Base-by-base conservation (phyloP, 1,140 invertebrate species). In the Sinella curviseta region DNA sequence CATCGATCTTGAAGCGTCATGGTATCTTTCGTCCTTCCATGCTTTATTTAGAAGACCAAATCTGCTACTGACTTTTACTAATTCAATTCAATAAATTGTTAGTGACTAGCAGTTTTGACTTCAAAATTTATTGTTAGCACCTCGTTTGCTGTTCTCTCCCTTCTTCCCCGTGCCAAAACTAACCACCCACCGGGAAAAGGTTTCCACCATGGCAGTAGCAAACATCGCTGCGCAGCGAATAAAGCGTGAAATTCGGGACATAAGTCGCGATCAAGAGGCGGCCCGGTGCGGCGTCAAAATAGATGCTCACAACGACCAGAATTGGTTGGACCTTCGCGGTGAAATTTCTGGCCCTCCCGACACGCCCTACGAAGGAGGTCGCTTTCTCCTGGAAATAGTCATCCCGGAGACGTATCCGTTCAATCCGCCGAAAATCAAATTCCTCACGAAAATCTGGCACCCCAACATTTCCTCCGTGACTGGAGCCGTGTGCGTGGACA, bases 401-500 rank as follows among this genome's bases (percentile, higher is more conserved):
- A 90, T 92, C 79, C 91, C 91, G 74, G 89, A 90, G 84, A 90
- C 90, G 20, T 92, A 92, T 85, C 91, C 91, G 39, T 92, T 92
- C 85, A 90, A 90, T 84, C 91, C 91, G 39, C 91, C 91, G 77
- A 90, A 89, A 85, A 88, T 89, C 78, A 78, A 39, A 54, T 93
- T 92, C 87, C 80, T 88, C 1, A 93, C 92, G 67, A 90, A 89
- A 85, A 90, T 92, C 77, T 92, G 92, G 91, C 92, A 93, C 87
- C 91, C 91, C 77, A 92, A 92, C 85, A 90, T 92, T 55, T 91
- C 90, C 82, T 91, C 90, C 36, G 90, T 90, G 26, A 92, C 91
- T 76, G 92, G 91, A 74, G 90, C 90, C 26, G 91, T 92, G 80
- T 93, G 92, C 84, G 85, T 93, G 80, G 91, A 93, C 85, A 92